Base-by-base conservation (phyloP, 2,888 invertebrate species). In the Calliphora vomitoria region DNA sequence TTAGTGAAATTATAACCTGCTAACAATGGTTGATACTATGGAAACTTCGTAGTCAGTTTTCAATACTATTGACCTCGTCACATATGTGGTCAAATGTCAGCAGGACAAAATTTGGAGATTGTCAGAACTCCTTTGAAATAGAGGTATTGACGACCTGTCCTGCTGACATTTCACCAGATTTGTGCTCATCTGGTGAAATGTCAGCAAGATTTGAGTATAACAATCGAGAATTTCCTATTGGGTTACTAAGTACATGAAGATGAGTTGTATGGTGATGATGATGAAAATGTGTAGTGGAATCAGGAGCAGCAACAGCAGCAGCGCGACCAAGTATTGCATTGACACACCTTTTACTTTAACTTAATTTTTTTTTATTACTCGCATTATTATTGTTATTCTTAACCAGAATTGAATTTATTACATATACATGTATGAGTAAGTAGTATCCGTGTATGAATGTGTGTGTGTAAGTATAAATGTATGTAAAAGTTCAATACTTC, bases 321-420 rank as follows among this genome's bases (percentile, higher is more conserved):
- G 53, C 44, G 44, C 47, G 76, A 31, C 58, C 44, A 68, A 74
- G 80, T 68, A 80, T 35, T 85, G 85, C 80, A 86, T 78, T 78
- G 87, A 85, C 87, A 87, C 87, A 85, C 87, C 87, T 85, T 85
- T 80, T 82, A 87, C 81, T 82, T 66, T 38, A 81, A 81, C 58
- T 87, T 82, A 82, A 53, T 66, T 86, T 68, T 71, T 72, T 47
- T 78, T 82, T 75, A 80, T 76, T 76, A 66, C 71, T 71, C 71
- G n/a, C 75, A 79, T 83, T 80, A 81, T 80, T 79, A 80, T 75
- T 85, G 50, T 75, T 85, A 64, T 79, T 85, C 82, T 87, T 87
- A 87, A 85, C 62, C 74, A 85, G 74, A 87, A 87, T 87, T 82
- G 72, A 87, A 83, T 83, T 83, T 80, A 71, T 87, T 76, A 60